A percentile compares a stretch with the other conserved stretches of the same genome.
Conservation (phyloP, 2,888 invertebrate genomes). For the Archips xylosteana region DNA sequence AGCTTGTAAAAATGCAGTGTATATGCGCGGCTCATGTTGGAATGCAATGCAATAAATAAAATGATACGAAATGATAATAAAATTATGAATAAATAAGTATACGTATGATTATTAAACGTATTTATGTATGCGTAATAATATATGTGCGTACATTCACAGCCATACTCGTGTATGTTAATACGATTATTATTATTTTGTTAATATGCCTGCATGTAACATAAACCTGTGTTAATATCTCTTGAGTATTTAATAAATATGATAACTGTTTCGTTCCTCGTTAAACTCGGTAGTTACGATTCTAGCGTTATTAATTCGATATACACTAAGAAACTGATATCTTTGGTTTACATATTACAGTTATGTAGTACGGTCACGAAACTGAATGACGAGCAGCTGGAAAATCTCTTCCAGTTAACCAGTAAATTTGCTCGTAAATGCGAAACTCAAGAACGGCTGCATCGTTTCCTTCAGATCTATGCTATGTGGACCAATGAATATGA, state of each 20-base stretch:
- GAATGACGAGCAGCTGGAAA: too few relatives aligned
- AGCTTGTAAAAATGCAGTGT: too few relatives aligned
- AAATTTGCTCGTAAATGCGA: too few relatives aligned
- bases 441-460: too few relatives aligned
- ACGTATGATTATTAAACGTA: too few relatives aligned
- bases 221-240: constrained; percentile 16
- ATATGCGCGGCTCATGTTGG: too few relatives aligned
- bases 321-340: not conserved
- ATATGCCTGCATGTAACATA: not conserved
- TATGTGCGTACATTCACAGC: constrained; percentile 1
- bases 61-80: too few relatives aligned
- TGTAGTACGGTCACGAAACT: too few relatives aligned
- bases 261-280: not conserved
- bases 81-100: too few relatives aligned
- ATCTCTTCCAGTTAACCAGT: too few relatives aligned
- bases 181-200: constrained; percentile 10
- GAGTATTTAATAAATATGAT: constrained; percentile 12
- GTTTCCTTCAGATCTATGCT: too few relatives aligned
- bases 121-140: not conserved
- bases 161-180: constrained; percentile 15
- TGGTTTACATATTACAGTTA: not conserved
- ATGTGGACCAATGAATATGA: too few relatives aligned
- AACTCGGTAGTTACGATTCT: not conserved
- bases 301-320: not conserved
- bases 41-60: not conserved